Conservation (phyloP, 37 sponge, comb jelly and placozoan species). For the Lycopodina hypogea region DNA sequence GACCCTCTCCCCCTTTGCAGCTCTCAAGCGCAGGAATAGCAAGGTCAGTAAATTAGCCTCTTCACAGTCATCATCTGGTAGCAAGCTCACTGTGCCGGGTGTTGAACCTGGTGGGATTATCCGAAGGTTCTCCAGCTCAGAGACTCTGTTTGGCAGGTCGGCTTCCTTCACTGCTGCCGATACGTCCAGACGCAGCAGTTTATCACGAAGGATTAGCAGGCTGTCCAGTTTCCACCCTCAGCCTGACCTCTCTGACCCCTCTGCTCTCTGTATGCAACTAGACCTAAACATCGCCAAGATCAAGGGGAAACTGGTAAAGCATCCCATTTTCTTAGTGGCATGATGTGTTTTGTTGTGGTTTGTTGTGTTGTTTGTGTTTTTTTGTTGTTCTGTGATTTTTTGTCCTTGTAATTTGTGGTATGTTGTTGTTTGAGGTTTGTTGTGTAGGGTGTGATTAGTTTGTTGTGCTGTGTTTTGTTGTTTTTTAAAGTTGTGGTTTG, state of each 20-base stretch:
- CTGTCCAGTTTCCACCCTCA: too few species aligned
- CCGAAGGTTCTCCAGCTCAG: conserved; percentile 50
- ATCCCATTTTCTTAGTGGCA: conserved; percentile 2
- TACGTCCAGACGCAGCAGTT: background rate
- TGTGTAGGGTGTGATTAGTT: too few species aligned
- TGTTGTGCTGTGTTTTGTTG: too few species aligned
- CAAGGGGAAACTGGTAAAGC: conserved; percentile 19
- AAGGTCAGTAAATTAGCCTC: background rate
- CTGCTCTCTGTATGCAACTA: conserved; percentile 14
- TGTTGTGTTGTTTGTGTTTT: background rate
- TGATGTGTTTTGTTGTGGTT: background rate
- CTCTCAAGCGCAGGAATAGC: conserved; percentile 39
- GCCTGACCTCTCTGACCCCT: background rate
- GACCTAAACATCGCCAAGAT: conserved; percentile 29
- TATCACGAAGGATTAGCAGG: background rate
- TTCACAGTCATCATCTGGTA: background rate
- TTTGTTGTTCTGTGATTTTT: too few species aligned
- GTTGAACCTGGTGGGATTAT: too few species aligned
- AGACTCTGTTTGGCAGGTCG: conserved; percentile 10
- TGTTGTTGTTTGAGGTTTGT: too few species aligned
- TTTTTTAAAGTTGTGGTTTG: too few species aligned
- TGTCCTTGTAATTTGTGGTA: too few species aligned
- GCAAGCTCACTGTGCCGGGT: conserved; percentile 8
- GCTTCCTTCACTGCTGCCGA: background rate
- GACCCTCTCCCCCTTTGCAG: conserved; percentile 18